These are phyloP conservation scores for Drosophila oshimai DNA, from an alignment of 1,140 invertebrate species.

Conservation along the genomic window DNA sequence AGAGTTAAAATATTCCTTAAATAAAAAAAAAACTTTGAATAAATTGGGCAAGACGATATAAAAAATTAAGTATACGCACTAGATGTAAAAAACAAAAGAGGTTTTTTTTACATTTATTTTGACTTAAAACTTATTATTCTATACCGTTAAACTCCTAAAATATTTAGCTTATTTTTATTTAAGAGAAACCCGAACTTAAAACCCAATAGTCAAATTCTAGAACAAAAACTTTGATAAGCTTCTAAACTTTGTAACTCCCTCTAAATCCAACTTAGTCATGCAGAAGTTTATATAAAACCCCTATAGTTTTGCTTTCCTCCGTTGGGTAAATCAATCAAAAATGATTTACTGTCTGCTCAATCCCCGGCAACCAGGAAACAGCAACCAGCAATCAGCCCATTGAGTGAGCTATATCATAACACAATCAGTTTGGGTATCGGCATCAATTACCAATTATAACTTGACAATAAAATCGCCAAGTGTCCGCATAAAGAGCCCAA, in stretches of 20 bases:
- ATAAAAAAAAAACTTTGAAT: not conserved
- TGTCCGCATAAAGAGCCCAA: conserved; percentile 23
- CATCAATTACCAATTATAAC: conserved; percentile 45
- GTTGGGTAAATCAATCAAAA: conserved; percentile 16
- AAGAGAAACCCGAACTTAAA: too few species aligned
- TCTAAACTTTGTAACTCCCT: not conserved
- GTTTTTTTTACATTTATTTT: too few species aligned
- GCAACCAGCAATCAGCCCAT: conserved; percentile 19
- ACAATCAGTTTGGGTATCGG: conserved; percentile 29
- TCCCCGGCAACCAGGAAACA: conserved; percentile 21
- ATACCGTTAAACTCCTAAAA: not conserved
- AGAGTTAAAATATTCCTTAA: not conserved
- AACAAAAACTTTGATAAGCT: too few species aligned
- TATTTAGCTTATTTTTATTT: too few species aligned
- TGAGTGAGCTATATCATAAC: conserved; percentile 17
- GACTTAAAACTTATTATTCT: too few species aligned
- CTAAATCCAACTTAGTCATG: too few species aligned
- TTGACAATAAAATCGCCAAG: conserved; percentile 53
- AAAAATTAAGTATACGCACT: not conserved
- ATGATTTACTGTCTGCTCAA: conserved; percentile 4
- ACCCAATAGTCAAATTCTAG: too few species aligned
- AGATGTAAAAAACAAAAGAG: not conserved
- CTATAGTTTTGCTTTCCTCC: not conserved
- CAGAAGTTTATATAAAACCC: conserved; percentile 3
- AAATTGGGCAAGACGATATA: not conserved